Evolutionary conservation across 2,888 invertebrate species (phyloP), one percentile per base, ranked within the genome.

Genomic region (Nomada fabriciana): DNA sequence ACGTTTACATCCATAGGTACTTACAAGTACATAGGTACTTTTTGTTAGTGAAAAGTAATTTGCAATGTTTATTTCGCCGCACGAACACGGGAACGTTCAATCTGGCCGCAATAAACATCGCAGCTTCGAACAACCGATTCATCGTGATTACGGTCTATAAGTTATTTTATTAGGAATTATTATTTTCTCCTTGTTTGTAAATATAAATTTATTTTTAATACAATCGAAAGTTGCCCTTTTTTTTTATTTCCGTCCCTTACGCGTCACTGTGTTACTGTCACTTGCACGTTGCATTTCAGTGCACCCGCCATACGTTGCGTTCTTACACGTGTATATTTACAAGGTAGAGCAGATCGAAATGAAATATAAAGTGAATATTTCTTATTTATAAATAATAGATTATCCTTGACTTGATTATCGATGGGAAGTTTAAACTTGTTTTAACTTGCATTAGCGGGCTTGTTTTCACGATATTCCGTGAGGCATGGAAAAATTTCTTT

Each of bases 121-220:
- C 77, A 65, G 69, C 75, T 75, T 75, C 65, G 29, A 69, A 60
- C 52, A 57, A 60, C 61, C 71, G 55, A 63, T 57, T 60, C 73
- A 61, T 73, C 69, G 42, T 61, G 81, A 68, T 73, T 76, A 71
- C 65, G 65, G 68, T 60, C 65, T 43, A 55, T 57, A 68, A 81
- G 60, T 65, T 68, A 71, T 70, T 71, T 79, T 50, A 65, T 76
- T 59, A 61, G 53, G 60, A 61, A 74, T 60, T 67, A 76, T 75
- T 57, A 18, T 50, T 60, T 67, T 36, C 23, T 53, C 63, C 60
- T 29, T 50, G 74, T 79, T 88, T 90, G 83, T 87, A 90, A 90
- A 90, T 89, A 90, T 76, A 90, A 86, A 85, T 80, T 80, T 85
- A 85, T 86, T 87, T 91, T 88, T 86, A 85, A 75, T 82, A 89